Conservation (phyloP, 2,888 invertebrate species). For the Coelopa pilipes region DNA sequence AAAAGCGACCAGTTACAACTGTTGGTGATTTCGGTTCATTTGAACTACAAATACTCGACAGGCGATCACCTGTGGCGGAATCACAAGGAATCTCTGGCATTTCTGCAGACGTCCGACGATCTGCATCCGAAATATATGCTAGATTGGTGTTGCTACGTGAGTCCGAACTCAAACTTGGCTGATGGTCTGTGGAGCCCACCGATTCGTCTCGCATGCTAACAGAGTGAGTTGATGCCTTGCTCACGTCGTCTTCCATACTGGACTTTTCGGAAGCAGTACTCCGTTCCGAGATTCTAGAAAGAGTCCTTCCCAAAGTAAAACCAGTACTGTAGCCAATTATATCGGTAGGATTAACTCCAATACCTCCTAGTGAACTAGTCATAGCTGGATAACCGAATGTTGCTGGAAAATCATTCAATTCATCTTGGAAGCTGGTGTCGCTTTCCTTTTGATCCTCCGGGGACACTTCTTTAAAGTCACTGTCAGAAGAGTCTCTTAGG, state of each 20-base stretch:
- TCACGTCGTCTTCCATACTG: constrained; percentile 86
- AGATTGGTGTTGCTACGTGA: constrained; percentile 80
- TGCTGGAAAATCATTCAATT: constrained; percentile 79
- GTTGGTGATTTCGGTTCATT: constrained; percentile 69
- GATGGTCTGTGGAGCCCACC: constrained; percentile 84
- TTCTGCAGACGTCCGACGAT: constrained; percentile 84
- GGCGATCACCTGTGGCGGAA: constrained; percentile 70
- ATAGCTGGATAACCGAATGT: constrained; percentile 78
- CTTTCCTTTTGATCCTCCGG: constrained; percentile 70
- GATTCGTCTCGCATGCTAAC: constrained; percentile 88
- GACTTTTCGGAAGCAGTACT: constrained; percentile 90
- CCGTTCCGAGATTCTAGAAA: constrained; percentile 87
- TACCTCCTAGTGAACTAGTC: constrained; percentile 68
- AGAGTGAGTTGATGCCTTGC: constrained; percentile 85
- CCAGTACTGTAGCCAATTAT: constrained; percentile 79
- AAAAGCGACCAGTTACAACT: constrained; percentile 63
- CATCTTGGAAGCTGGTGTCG: constrained; percentile 79
- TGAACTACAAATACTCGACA: constrained; percentile 68
- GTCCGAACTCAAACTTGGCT: constrained; percentile 86
- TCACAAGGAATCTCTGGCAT: constrained; percentile 87
- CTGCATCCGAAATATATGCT: constrained; percentile 82
- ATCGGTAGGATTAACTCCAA: constrained; percentile 72
- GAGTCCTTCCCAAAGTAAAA: constrained; percentile 79
- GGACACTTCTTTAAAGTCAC: constrained; percentile 67
- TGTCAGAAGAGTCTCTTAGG: constrained; percentile 62